Evolutionary conservation across 2,113 vertebrate genomes (phyloP).

Genomic region (Psittacula cyanocephala): DNA sequence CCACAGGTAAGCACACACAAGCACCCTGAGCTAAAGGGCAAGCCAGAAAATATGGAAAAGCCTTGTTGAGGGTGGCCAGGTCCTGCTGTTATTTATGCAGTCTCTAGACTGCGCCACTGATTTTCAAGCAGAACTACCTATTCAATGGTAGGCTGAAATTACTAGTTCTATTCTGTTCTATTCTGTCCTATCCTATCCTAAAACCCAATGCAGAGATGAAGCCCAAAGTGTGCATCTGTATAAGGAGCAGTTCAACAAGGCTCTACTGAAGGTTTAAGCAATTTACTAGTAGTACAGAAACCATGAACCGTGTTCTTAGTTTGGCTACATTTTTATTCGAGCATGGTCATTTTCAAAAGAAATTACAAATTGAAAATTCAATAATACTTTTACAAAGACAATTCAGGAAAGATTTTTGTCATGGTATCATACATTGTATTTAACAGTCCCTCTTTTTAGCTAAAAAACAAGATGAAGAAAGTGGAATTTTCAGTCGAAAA

Average conservation of each 20-base stretch:
- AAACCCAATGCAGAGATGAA: not conserved
- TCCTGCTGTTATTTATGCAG: not conserved
- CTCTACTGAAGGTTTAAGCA: not conserved
- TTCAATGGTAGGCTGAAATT: not conserved
- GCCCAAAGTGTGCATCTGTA: not conserved
- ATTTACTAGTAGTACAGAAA: slow-evolving; percentile 60
- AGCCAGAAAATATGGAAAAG: not conserved
- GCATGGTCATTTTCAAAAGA: slow-evolving; percentile 99
- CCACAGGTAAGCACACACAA: rapidly evolving
- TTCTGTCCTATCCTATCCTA: not conserved
- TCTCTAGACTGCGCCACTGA: not conserved
- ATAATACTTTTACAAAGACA: slow-evolving; percentile 99
- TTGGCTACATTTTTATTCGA: slow-evolving; percentile 99
- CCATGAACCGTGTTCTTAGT: slow-evolving; percentile 80
- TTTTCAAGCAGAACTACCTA: not conserved
- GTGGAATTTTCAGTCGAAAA: slow-evolving; percentile 99
- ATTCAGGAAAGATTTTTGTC: slow-evolving; percentile 99
- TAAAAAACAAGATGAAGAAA: slow-evolving; percentile 99
- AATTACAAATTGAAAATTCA: slow-evolving; percentile 99
- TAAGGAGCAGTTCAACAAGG: not conserved
- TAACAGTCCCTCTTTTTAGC: slow-evolving; percentile 99
- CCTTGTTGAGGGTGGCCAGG: not conserved
- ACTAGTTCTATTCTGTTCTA: not conserved
- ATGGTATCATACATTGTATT: slow-evolving; percentile 99
- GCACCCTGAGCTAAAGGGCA: not conserved